phyloP scores from a whole-genome alignment of 2,797 vertebrate species.

The Ctenosaura bakeri region DNA sequence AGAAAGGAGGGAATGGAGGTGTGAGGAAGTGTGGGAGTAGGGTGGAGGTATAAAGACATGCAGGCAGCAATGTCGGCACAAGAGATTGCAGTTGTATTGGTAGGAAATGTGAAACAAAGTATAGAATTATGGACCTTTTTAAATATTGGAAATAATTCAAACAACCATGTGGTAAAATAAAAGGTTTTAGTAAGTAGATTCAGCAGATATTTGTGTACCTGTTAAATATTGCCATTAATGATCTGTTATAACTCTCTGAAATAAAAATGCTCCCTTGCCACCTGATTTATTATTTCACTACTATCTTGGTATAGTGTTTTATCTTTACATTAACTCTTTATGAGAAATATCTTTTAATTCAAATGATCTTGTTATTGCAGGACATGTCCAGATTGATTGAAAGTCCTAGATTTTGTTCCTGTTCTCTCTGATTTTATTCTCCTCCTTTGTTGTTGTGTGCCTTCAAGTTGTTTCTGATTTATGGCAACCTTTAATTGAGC shows the following conservation, averaged over 20 bases:
- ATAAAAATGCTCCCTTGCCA: conserved; percentile 39
- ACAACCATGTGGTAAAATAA: background rate
- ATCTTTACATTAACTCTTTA: background rate
- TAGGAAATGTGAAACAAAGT: background rate
- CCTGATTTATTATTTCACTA: conserved; percentile 32
- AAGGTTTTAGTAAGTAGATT: background rate
- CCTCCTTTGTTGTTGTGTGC: too few species aligned
- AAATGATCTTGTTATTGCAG: conserved; percentile 26
- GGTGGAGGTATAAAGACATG: background rate
- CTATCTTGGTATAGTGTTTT: conserved; percentile 28
- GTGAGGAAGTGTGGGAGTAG: too few species aligned
- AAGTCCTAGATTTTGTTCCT: too few species aligned
- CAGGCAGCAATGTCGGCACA: background rate
- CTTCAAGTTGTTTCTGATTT: too few species aligned
- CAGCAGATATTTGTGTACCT: background rate
- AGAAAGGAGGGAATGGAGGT: background rate
- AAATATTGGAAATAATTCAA: background rate
- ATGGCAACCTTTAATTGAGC: too few species aligned
- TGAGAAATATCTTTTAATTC: conserved; percentile 35
- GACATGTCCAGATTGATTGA: too few species aligned
- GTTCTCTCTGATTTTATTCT: too few species aligned
- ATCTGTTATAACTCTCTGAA: conserved; percentile 35
- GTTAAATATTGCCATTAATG: background rate
- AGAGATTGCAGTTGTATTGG: background rate
- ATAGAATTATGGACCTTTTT: background rate